Conservation (phyloP, 2,113 vertebrate genomes). For the Butorides virescens region DNA sequence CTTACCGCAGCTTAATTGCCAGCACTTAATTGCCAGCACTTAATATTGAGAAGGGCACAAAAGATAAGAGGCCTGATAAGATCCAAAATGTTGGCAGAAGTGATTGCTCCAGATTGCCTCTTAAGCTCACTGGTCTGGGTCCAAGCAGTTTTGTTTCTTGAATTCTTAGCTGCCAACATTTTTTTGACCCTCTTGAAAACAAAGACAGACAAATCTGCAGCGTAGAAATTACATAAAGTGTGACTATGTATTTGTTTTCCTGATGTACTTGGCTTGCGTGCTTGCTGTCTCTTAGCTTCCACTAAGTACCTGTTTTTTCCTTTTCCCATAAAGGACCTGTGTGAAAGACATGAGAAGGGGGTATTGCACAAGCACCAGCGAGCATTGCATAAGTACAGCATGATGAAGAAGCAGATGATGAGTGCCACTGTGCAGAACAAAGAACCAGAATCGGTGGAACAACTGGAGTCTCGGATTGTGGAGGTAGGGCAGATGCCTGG, state of each 20-base stretch:
- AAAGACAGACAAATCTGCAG: background rate
- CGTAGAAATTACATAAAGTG: background rate
- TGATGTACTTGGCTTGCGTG: background rate
- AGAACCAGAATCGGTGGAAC: conserved; percentile 88
- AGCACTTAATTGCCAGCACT: background rate
- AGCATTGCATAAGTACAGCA: conserved; percentile 90
- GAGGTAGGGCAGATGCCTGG: conserved; percentile 77
- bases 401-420: conserved; percentile 96
- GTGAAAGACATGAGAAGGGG: conserved; percentile 94
- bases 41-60: background rate
- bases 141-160: background rate
- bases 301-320: background rate
- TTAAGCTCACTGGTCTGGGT: background rate
- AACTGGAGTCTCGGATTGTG: conserved; percentile 92
- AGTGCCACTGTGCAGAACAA: conserved; percentile 85
- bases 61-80: conserved; percentile 1
- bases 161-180: background rate
- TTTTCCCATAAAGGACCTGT: conserved; percentile 82
- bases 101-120: background rate
- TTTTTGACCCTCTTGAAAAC: background rate
- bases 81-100: background rate
- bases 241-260: background rate
- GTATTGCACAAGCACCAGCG: conserved; percentile 94
- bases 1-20: background rate
- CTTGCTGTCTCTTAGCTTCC: background rate